Percentiles rank a stretch among this genome's conserved stretches.
Conservation (phyloP, 2,113 vertebrate genomes). For the Poeciliopsis retropinna region DNA sequence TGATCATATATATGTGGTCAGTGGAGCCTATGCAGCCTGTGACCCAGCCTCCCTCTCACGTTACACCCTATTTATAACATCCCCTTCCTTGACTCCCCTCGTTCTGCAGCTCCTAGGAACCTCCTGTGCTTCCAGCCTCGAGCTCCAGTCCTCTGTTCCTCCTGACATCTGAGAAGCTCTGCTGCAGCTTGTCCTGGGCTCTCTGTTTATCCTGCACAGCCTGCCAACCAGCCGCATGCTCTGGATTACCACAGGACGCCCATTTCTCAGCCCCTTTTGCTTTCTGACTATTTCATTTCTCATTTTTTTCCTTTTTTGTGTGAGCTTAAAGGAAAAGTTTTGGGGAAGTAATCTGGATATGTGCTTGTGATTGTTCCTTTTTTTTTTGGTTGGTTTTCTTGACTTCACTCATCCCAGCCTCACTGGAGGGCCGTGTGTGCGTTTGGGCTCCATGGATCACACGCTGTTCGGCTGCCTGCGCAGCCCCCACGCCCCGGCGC, state of each 20-base stretch:
- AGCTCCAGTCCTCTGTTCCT: conserved; percentile 83
- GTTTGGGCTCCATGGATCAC: conserved; percentile 92
- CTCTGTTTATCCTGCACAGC: conserved; percentile 82
- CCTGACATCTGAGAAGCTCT: conserved; percentile 88
- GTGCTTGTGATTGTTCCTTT: conserved; percentile 40
- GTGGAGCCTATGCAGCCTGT: conserved; percentile 83
- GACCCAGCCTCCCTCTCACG: conserved; percentile 98
- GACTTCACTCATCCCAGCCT: conserved; percentile 44
- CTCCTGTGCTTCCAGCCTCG: conserved; percentile 84
- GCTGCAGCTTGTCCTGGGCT: conserved; percentile 81
- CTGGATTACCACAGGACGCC: conserved; percentile 84
- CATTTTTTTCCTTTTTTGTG: conserved; percentile 14
- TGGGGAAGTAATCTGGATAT: conserved; percentile 63
- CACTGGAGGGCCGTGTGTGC: conserved; percentile 66
- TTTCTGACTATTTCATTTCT: conserved; percentile 44
- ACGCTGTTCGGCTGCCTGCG: conserved; percentile 97
- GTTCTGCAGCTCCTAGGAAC: conserved; percentile 87
- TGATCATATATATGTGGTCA: conserved; percentile 90
- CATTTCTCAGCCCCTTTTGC: conserved; percentile 48
- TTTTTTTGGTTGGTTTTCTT: conserved; percentile 31
- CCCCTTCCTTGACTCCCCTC: conserved; percentile 87
- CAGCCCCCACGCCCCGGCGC: conserved; percentile 91
- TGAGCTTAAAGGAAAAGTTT: conserved; percentile 60
- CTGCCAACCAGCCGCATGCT: conserved; percentile 82
- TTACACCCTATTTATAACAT: conserved; percentile 99